Evolutionary conservation across 2,797 vertebrate species (phyloP).

Genomic region (Pipistrellus pygmaeus): DNA sequence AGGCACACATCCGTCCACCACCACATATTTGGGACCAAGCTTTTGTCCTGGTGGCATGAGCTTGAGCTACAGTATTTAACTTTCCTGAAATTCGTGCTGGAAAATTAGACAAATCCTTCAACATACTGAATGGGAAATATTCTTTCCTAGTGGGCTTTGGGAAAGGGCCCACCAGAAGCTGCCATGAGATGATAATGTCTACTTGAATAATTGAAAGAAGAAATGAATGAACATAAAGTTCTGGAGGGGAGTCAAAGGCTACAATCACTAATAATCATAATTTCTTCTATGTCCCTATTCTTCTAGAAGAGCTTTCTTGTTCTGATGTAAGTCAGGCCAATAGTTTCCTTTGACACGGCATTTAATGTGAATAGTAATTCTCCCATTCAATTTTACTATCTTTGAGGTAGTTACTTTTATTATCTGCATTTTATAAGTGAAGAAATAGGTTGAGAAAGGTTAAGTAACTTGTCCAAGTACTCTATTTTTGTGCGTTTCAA

Average conservation of each 20-base stretch:
- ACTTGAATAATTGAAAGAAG: slow-evolving; percentile 24
- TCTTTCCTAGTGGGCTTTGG: neutral
- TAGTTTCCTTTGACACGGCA: slow-evolving; percentile 40
- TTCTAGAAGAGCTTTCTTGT: slow-evolving; percentile 35
- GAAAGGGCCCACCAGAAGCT: neutral
- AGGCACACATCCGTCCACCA: neutral
- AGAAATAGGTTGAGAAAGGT: slow-evolving; percentile 61
- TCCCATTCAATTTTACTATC: slow-evolving; percentile 54
- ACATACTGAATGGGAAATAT: slow-evolving; percentile 1
- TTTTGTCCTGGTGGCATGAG: neutral
- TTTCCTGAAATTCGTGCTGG: slow-evolving; percentile 17
- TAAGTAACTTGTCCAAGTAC: slow-evolving; percentile 64
- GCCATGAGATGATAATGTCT: neutral
- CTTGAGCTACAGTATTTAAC: neutral
- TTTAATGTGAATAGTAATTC: slow-evolving; percentile 71
- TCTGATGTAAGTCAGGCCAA: slow-evolving; percentile 42
- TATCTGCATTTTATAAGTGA: slow-evolving; percentile 70
- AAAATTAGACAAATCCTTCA: neutral
- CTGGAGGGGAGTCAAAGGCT: neutral
- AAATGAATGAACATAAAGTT: neutral
- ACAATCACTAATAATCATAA: neutral
- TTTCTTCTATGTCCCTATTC: neutral
- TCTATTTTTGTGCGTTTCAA: slow-evolving; percentile 14
- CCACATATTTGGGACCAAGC: neutral
- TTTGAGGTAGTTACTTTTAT: slow-evolving; percentile 63